Base-by-base conservation (phyloP, 2,113 vertebrate species). In the Psilopsiagon aurifrons region DNA sequence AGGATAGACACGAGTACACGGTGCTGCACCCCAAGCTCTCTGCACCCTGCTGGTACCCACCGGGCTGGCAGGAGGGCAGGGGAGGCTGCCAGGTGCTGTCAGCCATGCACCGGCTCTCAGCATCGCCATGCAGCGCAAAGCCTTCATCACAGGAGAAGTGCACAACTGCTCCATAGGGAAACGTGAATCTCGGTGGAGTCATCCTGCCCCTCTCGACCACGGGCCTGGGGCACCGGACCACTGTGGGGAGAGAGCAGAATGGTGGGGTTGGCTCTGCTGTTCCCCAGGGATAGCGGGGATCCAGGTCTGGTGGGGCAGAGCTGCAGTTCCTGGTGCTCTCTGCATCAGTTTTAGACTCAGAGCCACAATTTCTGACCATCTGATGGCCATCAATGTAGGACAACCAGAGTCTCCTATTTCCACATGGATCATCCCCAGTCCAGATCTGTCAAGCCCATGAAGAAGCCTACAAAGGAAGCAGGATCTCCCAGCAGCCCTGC, bases 171-270 rank as follows among this genome's bases (percentile, higher is more conserved):
- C 44, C 66, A 2, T 83, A 94, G 73, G 91, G 91, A 35, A 97
- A 96, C 1, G 52, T 82, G 37, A 37, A 64, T 7, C 2, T 27
- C 52, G 12, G 63, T 3, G 62, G 55, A 69, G 6, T 59, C 73
- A 47, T n/a, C 43, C 60, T 68, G 0, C 97, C 97, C 31, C 94
- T 90, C 49, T 33, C 14, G 33, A 98, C 10, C 5, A 54, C 16
- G 4, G 97, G 98, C 54, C 24, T 81, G 46, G 97, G 97, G 86
- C 97, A 98, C 67, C 97, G 96, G 62, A 97, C 96, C 73, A 23
- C 98, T 98, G 85, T 2, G 16, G 59, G 83, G 8, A 68, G 74
- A 89, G 63, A 83, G 82, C 15, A 4, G 78, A 37, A 64, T 0
- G 7, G 57, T n/a, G 18, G 39, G 6, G 3, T 31, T 17, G 57